Evolutionary conservation across 2,113 vertebrate species (phyloP).

Genomic region (Columba janthina): DNA sequence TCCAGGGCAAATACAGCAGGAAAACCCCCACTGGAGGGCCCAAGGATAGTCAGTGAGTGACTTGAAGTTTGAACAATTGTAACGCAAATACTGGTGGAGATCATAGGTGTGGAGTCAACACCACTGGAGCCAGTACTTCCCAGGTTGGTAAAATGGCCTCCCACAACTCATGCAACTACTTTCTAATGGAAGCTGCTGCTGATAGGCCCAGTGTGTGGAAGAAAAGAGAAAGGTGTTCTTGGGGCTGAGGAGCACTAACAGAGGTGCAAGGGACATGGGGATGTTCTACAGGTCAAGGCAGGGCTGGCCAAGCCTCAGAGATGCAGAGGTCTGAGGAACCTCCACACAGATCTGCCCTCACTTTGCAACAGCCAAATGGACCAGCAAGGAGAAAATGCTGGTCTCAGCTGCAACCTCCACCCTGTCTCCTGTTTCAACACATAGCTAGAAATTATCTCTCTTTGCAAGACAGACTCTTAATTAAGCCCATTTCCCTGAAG

Average conservation of each 20-base stretch:
- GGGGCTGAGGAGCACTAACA: background rate
- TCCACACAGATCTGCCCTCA: background rate
- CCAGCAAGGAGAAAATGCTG: accelerated
- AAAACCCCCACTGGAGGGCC: accelerated
- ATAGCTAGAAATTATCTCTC: slow-evolving; percentile 36
- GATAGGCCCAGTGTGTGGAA: background rate
- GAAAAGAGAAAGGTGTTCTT: background rate
- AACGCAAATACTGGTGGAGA: background rate
- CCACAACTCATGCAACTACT: background rate
- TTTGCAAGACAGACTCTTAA: slow-evolving; percentile 60
- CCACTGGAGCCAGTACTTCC: accelerated
- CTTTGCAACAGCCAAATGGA: background rate
- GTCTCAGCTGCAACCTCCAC: background rate
- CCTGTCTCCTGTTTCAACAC: background rate
- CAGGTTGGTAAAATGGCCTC: background rate
- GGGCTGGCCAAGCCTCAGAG: background rate
- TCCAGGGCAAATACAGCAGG: background rate
- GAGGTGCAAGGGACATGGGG: background rate
- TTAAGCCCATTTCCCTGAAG: slow-evolving; percentile 67
- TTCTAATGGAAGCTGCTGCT: background rate
- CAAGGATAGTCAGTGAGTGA: background rate
- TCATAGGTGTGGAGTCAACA: background rate
- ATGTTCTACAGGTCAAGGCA: background rate
- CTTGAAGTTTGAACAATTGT: background rate
- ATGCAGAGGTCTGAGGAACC: background rate